Evolutionary conservation across 2,113 vertebrate genomes (phyloP), one percentile per base, ranked within the genome.

Genomic region (Coptodon rendalli): DNA sequence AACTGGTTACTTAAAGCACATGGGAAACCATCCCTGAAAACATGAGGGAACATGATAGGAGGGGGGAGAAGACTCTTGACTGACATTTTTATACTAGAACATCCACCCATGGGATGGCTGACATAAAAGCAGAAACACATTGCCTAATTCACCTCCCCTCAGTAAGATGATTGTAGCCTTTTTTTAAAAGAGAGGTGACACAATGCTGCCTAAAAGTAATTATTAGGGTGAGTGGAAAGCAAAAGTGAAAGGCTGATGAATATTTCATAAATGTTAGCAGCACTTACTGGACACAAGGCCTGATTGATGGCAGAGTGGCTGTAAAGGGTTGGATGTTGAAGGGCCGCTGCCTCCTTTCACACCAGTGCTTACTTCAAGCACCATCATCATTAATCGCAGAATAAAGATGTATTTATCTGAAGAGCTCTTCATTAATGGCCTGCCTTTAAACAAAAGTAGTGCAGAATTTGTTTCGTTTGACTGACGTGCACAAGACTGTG

Each of bases 231-330:
- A 97, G 96, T 97, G 97, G 97, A 97, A 97, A 98, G 97, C 97
- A 97, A 96, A 98, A 97, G 97, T 97, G 96, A 97, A 98, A 97
- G 97, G 97, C 92, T 97, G 97, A 98, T 99, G 99, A 99, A 99
- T 99, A 99, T 99, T 99, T 99, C 98, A 99, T 99, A 99, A 98
- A 98, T 98, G 97, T 97, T 98, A 97, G 97, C 97, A 97, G 97
- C 98, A 99, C 97, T 99, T 99, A 99, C 97, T 96, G 97, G 96
- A 97, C 97, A 95, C 93, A 96, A 96, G 95, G 97, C 96, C 96
- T 98, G 98, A 99, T 98, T 98, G 98, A 98, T 97, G 97, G 96
- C 95, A 95, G 97, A 98, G 97, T 97, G 97, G 96, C 95, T 97
- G 97, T 97, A 97, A 98, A 98, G 96, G 96, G 96, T 97, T 97